Base-by-base conservation (phyloP, 1,140 invertebrate genomes). In the Drosophila melanica region DNA sequence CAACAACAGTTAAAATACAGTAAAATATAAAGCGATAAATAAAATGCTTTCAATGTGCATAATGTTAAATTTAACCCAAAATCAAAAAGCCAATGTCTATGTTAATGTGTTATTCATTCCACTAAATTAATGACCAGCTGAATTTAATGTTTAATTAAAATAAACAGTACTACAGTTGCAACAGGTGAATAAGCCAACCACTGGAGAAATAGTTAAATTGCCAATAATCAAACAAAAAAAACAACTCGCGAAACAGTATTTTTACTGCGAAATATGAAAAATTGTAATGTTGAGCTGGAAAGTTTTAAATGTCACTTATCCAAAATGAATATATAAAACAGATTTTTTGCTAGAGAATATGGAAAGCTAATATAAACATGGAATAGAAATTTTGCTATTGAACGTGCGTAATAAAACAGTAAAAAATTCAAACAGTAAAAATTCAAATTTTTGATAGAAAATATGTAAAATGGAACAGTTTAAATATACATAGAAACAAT, bases 11-110 rank as follows among this genome's bases (percentile, higher is more conserved):
- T 51, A 68, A 50, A 37, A 62, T 33, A 45, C 16, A 48, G 20
- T 39, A 30, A 23, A 30, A 53, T 37, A 30, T 1, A 59, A n/a
- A 68, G 8, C 5, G 4, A 51, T n/a, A 42, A 39, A 54, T 18
- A 44, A 57, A 18, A 39, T 39, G 69, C 69, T 72, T 72, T 67
- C 12, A 67, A 53, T 72, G 69, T 59, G 63, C 20, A 53, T 66
- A 66, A 66, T 37, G 30, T 63, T 39, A 41, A 69, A 39, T 53
- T 33, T 50, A 39, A 30, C 44, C 44, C 35, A 55, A 54, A 53
- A 37, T 42, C 30, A 54, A 11, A 20, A 16, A 44, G 2, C 39
- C 20, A 42, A 30, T 42, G 14, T 42, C 18, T 58, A 45, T 4
- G 7, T 44, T 3, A 53, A 60, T 44, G 7, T 37, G 3, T 23